These are phyloP conservation scores for Sandelia bainsii DNA, from an alignment of 2,797 vertebrate genomes.

Conservation along the genomic window DNA sequence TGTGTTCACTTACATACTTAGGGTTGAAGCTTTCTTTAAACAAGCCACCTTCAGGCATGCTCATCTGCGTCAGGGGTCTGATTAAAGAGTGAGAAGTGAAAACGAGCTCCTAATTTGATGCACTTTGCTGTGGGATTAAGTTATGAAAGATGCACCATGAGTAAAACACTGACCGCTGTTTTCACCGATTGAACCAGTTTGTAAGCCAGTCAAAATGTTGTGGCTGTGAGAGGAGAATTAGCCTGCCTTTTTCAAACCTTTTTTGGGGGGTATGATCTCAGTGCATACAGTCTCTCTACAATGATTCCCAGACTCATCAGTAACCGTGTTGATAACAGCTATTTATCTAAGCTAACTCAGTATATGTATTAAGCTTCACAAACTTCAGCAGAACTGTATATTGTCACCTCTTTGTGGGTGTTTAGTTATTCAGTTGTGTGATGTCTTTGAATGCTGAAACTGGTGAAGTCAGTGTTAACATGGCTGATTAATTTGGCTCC, in stretches of 20 bases:
- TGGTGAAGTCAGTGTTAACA: slow-evolving; percentile 35
- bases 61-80: slow-evolving; percentile 63
- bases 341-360: slow-evolving; percentile 22
- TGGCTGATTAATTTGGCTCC: slow-evolving; percentile 10
- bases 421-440: slow-evolving; percentile 2
- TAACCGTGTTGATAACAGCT: slow-evolving; percentile 5
- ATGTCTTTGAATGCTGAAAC: slow-evolving; percentile 17
- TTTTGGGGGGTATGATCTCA: slow-evolving; percentile 3
- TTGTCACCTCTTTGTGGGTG: slow-evolving; percentile 16
- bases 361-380: slow-evolving; percentile 9
- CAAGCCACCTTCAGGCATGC: slow-evolving; percentile 33
- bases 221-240: slow-evolving; percentile 8
- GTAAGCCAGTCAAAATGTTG: slow-evolving; percentile 7
- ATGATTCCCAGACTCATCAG: slow-evolving; percentile 5
- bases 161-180: slow-evolving; percentile 23
- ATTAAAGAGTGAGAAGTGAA: slow-evolving; percentile 37
- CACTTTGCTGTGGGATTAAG: slow-evolving; percentile 40
- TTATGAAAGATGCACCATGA: slow-evolving; percentile 18
- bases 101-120: slow-evolving; percentile 30
- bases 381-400: slow-evolving; percentile 15
- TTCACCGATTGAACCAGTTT: slow-evolving; percentile 42
- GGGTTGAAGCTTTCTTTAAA: slow-evolving; percentile 55
- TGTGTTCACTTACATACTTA: slow-evolving; percentile 45
- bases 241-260: slow-evolving; percentile 18
- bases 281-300: slow-evolving; percentile 6